Evolutionary conservation across 2,888 invertebrate genomes (phyloP).

Genomic region (Ennomos quercinarius): DNA sequence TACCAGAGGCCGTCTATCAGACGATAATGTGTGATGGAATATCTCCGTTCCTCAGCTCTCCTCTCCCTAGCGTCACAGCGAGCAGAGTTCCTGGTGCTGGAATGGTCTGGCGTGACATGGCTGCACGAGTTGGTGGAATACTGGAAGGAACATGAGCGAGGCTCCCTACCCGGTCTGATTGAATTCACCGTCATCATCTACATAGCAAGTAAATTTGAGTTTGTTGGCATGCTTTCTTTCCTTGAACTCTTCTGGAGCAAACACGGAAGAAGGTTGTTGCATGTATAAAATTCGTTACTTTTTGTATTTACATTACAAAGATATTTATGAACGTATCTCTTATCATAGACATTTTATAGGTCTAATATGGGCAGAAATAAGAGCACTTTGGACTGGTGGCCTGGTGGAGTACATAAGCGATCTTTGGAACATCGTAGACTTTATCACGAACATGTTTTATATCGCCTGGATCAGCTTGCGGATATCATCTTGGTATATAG

Average conservation of each 20-base stretch:
- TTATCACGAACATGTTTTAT: slow-evolving; percentile 98
- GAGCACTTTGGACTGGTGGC: slow-evolving; percentile 96
- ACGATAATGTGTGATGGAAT: no score
- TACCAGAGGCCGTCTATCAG: no score
- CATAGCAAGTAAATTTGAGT: slow-evolving; percentile 90
- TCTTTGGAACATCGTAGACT: slow-evolving; percentile 99
- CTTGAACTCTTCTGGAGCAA: no score
- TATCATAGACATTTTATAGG: slow-evolving; percentile 83
- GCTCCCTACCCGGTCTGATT: slow-evolving; percentile 91
- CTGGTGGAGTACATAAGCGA: slow-evolving; percentile 96
- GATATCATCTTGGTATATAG: slow-evolving; percentile 94
- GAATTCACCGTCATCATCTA: slow-evolving; percentile 94
- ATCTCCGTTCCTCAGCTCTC: slow-evolving; percentile 87
- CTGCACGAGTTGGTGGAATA: slow-evolving; percentile 89
- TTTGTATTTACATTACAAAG: not conserved
- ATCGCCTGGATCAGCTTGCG: slow-evolving; percentile 96
- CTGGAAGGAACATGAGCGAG: slow-evolving; percentile 92
- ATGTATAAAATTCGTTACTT: not conserved
- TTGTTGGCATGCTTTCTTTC: slow-evolving; percentile 60
- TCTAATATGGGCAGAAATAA: slow-evolving; percentile 97
- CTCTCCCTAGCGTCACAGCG: slow-evolving; percentile 97
- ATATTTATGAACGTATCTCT: not conserved
- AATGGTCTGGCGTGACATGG: slow-evolving; percentile 92
- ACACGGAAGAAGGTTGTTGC: no score
- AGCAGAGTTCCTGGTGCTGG: slow-evolving; percentile 92